These are phyloP conservation scores for Odontamblyopus lacepedii DNA, from an alignment of 2,797 vertebrate species.

Conservation along the genomic window DNA sequence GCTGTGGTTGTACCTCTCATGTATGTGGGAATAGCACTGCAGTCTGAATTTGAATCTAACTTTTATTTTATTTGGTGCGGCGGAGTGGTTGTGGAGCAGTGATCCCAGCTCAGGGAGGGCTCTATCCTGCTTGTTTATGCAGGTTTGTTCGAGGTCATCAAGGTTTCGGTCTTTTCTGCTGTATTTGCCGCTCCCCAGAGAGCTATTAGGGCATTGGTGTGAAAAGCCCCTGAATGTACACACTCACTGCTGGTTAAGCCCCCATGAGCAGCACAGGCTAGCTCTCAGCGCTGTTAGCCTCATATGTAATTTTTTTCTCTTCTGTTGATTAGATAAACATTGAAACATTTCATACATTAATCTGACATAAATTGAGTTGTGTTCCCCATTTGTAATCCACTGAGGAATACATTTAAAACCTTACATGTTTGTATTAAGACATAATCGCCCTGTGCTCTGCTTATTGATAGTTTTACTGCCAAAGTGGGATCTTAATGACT, in stretches of 20 bases:
- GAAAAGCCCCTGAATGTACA: conserved; percentile 73
- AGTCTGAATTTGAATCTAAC: conserved; percentile 22
- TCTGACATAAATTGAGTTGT: neutral
- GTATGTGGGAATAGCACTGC: conserved; percentile 11
- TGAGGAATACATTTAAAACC: neutral
- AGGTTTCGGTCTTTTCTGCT: conserved; percentile 73
- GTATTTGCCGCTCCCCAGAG: conserved; percentile 74
- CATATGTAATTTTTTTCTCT: conserved; percentile 1
- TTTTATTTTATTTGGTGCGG: conserved; percentile 36
- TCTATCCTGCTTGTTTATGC: conserved; percentile 56
- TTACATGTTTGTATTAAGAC: neutral
- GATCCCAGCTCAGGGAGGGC: conserved; percentile 45
- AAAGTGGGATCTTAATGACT: conserved; percentile 17
- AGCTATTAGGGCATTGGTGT: conserved; percentile 75
- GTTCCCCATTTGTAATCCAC: neutral
- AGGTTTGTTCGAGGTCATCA: conserved; percentile 57
- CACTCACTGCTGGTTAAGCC: conserved; percentile 58
- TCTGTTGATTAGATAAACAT: conserved; percentile 7
- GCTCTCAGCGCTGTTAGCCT: conserved; percentile 23
- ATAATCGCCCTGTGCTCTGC: neutral
- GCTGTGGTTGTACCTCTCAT: conserved; percentile 13
- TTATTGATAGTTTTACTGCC: conserved; percentile 8
- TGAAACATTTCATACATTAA: neutral
- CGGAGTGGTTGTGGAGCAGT: conserved; percentile 28
- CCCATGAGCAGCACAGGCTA: conserved; percentile 45